These are phyloP conservation scores for Sphinx pinastri DNA, from an alignment of 2,888 invertebrate species.

Conservation along the genomic window DNA sequence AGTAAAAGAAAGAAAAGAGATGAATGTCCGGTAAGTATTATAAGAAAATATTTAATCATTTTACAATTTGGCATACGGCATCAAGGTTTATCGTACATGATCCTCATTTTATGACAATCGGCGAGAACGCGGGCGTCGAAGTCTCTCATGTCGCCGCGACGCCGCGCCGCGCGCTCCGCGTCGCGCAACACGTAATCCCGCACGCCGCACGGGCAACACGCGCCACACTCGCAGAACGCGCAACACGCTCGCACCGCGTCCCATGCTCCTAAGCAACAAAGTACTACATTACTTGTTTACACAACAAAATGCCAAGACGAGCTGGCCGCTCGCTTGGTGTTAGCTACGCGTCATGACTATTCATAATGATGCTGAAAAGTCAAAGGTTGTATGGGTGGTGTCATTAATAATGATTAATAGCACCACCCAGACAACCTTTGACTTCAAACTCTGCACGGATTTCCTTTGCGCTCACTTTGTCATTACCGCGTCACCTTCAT, in stretches of 20 bases:
- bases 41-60: neutral
- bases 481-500: too few relatives aligned
- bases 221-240: conserved; percentile 61
- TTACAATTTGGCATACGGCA: neutral
- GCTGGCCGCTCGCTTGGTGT: too few relatives aligned
- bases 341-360: too few relatives aligned
- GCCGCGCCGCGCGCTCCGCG: conserved; percentile 47
- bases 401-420: too few relatives aligned
- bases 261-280: conserved; percentile 55
- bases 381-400: too few relatives aligned
- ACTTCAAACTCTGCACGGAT: too few relatives aligned
- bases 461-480: too few relatives aligned
- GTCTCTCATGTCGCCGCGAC: conserved; percentile 54
- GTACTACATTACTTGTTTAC: too few relatives aligned
- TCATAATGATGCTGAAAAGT: too few relatives aligned
- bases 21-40: neutral
- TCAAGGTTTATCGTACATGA: conserved; percentile 54
- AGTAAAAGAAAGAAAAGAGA: neutral
- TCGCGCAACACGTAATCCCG: conserved; percentile 53
- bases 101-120: conserved; percentile 49
- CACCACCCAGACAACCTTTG: too few relatives aligned
- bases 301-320: too few relatives aligned
- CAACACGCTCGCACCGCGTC: conserved; percentile 54
- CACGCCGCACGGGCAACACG: conserved; percentile 47
- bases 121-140: conserved; percentile 60